These are phyloP conservation scores for Scaptodrosophila latifasciaeformis DNA, from an alignment of 2,888 invertebrate species.

Conservation along the genomic window DNA sequence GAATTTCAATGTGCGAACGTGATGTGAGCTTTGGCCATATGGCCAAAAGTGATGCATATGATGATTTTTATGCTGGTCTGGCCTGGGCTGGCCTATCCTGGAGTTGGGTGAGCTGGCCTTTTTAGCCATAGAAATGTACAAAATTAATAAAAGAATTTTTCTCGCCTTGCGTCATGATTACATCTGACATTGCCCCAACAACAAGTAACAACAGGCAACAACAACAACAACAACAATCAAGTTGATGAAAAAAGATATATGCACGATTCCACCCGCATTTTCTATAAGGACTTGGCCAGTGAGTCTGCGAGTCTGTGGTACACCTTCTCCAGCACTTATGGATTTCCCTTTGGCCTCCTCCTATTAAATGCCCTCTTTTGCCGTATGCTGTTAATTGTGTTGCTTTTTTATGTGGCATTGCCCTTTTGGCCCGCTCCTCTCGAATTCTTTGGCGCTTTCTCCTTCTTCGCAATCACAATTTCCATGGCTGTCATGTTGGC, in stretches of 20 bases:
- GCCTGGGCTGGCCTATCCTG: too few species aligned
- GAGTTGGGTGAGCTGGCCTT: too few species aligned
- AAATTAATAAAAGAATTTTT: constrained; percentile 55
- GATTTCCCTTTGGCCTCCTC: too few species aligned
- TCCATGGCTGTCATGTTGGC: constrained; percentile 59
- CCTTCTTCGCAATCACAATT: constrained; percentile 40
- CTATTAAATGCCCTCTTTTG: constrained; percentile 1
- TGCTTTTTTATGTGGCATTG: constrained; percentile 57
- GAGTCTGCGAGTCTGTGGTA: too few species aligned
- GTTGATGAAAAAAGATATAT: too few species aligned
- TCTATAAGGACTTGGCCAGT: constrained; percentile 40
- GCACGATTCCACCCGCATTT: too few species aligned
- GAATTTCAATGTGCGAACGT: too few species aligned
- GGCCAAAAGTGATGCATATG: too few species aligned
- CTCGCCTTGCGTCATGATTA: constrained; percentile 42
- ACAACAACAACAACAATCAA: constrained; percentile 5
- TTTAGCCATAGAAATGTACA: constrained; percentile 42
- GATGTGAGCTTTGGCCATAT: too few species aligned
- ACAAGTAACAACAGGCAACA: constrained; percentile 18
- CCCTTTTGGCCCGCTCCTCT: constrained; percentile 16
- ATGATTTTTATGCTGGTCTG: too few species aligned
- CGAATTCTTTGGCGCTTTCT: too few species aligned
- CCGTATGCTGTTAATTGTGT: constrained; percentile 36
- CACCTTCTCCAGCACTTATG: constrained; percentile 16
- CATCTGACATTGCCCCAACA: constrained; percentile 39